Evolutionary conservation across 2,888 invertebrate genomes (phyloP).

Genomic region (Phrixothrix hirtus): DNA sequence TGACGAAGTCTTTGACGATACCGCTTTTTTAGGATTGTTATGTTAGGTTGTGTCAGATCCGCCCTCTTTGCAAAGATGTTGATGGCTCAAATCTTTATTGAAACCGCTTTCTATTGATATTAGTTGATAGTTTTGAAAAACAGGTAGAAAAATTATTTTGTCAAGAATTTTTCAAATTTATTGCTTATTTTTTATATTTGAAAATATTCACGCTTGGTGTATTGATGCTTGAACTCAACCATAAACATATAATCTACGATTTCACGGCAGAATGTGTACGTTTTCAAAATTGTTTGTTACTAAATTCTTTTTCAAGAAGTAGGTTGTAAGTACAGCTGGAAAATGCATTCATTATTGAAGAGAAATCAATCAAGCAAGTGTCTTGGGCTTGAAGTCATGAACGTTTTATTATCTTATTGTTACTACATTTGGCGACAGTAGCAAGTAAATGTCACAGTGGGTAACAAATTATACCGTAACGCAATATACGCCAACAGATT

Average conservation of each 20-base stretch:
- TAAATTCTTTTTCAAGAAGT: constrained; percentile 3
- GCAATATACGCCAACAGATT: constrained; percentile 25
- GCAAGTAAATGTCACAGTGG: constrained; percentile 31
- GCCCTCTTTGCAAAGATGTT: constrained; percentile 18
- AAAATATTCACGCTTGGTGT: no score
- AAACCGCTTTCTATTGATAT: no score
- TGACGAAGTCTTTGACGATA: constrained; percentile 23
- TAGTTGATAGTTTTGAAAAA: no score
- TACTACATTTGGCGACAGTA: constrained; percentile 23
- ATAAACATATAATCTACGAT: no score
- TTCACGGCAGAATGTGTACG: no score
- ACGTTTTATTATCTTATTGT: constrained; percentile 34
- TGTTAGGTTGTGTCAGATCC: constrained; percentile 25
- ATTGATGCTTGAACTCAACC: no score
- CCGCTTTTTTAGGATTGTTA: constrained; percentile 25
- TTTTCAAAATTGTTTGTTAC: no score
- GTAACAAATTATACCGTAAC: constrained; percentile 29
- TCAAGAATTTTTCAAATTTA: no score
- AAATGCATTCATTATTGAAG: constrained; percentile 10
- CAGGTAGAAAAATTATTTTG: no score
- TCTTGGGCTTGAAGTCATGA: constrained; percentile 29
- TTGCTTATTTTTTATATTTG: no score
- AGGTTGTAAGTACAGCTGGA: no score
- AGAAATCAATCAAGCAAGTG: constrained; percentile 27
- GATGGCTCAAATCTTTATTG: constrained; percentile 10